A percentile compares a stretch with the other conserved stretches of the same genome.
These are phyloP conservation scores for Leuciscus waleckii DNA, from an alignment of 2,797 vertebrate genomes.

Conservation along the genomic window DNA sequence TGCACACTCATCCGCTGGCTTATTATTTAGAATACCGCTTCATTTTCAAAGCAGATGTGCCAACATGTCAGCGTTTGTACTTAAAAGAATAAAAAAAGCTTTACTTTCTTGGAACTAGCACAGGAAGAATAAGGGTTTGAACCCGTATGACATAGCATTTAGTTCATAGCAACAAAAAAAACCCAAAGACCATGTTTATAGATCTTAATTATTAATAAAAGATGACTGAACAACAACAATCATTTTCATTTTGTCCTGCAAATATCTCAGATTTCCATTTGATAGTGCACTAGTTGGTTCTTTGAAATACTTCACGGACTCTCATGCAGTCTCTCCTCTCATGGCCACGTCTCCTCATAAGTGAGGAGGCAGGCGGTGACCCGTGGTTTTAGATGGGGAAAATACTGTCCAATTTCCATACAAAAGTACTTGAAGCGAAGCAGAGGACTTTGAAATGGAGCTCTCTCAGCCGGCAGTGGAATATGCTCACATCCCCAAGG, in stretches of 20 bases:
- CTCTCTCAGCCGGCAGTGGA: slow-evolving; percentile 43
- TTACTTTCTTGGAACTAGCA: neutral
- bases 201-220: slow-evolving; percentile 3
- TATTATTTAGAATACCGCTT: slow-evolving; percentile 27
- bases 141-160: neutral
- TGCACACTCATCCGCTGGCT: neutral
- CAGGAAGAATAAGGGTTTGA: neutral
- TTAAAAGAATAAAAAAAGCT: slow-evolving; percentile 20
- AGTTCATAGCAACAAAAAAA: neutral
- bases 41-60: slow-evolving; percentile 41
- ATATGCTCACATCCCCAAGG: slow-evolving; percentile 34
- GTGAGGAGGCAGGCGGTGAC: slow-evolving; percentile 25
- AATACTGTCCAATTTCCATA: slow-evolving; percentile 46
- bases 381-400: slow-evolving; percentile 21
- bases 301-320: slow-evolving; percentile 13
- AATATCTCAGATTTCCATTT: neutral
- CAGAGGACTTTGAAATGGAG: slow-evolving; percentile 24
- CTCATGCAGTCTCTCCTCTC: slow-evolving; percentile 1
- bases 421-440: slow-evolving; percentile 33
- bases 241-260: neutral
- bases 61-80: slow-evolving; percentile 7
- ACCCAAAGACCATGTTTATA: neutral
- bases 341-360: slow-evolving; percentile 1
- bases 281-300: slow-evolving; percentile 4
- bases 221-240: neutral